Base-by-base conservation (phyloP, 2,888 invertebrate genomes). In the Philhelius pedissequus region DNA sequence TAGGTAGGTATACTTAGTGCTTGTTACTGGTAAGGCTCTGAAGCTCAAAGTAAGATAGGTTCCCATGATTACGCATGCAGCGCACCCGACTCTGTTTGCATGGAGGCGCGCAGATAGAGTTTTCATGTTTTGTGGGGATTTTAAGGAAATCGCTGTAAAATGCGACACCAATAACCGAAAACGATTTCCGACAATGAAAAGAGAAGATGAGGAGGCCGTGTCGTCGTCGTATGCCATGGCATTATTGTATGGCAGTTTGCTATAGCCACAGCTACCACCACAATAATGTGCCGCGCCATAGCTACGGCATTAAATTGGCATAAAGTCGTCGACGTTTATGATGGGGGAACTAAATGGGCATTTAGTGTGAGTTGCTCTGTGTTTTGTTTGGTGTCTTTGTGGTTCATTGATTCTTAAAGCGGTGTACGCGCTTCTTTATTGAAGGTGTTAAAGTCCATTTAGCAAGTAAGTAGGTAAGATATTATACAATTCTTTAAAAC, bases 161-260 rank as follows among this genome's bases (percentile, higher is more conserved):
- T 83, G 83, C 83, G 83, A 84, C 79, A 84, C 83, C 75, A 84
- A 84, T 84, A 84, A 84, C 43, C 75, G 45, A 80, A 84, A 84
- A 50, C 79, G 66, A 80, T 84, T 79, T 75, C 79, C 83, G 64
- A 70, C 70, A 62, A 52, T 58, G 56, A 70, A 60, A 38, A 20
- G 32, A 45, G 48, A 66, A 66, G 32, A 50, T 35, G 62, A 66
- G 50, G 66, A 30, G 54, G 27, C 62, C 40, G 43, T 56, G 13
- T 35, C 40, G 15, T 27, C 0, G n/a, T 13, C 3, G 50, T n/a
- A 22, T 48, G 6, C 22, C 22, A 50, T 50, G 0, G 50, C 48
- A 50, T 48, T n/a, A n/a, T n/a, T 18, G 20, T 6, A 43, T 18
- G 48, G 38, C 13, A 45, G 30, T n/a, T n/a, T 20, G 13, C 13